These are phyloP conservation scores for Andricus quercusramuli DNA, from an alignment of 2,888 invertebrate genomes.

Conservation along the genomic window DNA sequence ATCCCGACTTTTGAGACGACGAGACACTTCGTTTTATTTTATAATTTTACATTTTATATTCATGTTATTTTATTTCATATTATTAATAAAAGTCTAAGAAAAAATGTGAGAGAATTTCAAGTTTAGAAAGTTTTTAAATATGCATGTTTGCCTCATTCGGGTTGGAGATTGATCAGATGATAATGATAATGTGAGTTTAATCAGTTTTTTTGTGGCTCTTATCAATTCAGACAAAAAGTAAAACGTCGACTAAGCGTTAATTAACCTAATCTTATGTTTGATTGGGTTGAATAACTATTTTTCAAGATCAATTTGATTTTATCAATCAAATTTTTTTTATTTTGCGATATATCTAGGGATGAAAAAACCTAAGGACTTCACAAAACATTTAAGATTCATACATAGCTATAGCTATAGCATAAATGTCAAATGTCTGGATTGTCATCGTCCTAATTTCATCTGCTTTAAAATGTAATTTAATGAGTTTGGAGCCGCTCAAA, in stretches of 20 bases:
- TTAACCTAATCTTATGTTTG: not conserved
- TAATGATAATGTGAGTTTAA: not conserved
- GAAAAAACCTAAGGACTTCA: no score
- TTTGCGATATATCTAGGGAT: no score
- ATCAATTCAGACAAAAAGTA: not conserved
- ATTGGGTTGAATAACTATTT: no score
- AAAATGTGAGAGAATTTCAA: not conserved
- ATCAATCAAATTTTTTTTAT: no score
- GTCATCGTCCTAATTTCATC: no score
- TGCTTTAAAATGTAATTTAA: no score
- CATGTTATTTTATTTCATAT: not conserved
- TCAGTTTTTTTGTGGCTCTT: not conserved
- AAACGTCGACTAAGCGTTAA: not conserved
- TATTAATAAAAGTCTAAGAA: not conserved
- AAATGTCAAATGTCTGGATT: no score
- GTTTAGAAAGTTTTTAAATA: not conserved
- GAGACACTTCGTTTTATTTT: not conserved
- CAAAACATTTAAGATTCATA: no score
- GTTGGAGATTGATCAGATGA: not conserved
- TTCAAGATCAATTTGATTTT: no score
- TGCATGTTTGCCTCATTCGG: not conserved
- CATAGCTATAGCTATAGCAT: no score
- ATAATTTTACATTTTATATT: not conserved
- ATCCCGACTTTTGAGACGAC: no score
- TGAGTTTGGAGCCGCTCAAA: no score